A percentile compares a stretch with the other conserved stretches of the same genome.
Conservation (phyloP, 1,140 invertebrate genomes). For the Cheumatopsyche charites region DNA sequence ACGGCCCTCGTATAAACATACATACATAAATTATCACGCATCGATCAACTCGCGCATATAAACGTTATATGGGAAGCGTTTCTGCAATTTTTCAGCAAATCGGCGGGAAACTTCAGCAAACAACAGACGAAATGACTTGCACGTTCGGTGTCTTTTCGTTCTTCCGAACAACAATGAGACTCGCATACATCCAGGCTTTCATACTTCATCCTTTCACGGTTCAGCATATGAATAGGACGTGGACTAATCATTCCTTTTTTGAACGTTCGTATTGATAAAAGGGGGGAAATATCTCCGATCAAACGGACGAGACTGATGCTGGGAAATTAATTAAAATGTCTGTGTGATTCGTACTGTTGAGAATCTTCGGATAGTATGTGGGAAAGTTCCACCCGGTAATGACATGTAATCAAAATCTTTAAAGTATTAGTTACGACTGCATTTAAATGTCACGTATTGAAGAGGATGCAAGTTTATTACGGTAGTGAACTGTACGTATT, state of each 20-base stretch:
- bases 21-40: no score
- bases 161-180: slow-evolving; percentile 11
- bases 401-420: slow-evolving; percentile 11
- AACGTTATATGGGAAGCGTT: no score
- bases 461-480: background rate
- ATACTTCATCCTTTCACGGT: slow-evolving; percentile 19
- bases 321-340: background rate
- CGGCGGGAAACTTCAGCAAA: background rate
- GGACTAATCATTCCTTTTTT: slow-evolving; percentile 23
- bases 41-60: no score
- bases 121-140: slow-evolving; percentile 11
- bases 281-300: slow-evolving; percentile 12
- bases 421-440: slow-evolving; percentile 16
- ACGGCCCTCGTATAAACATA: no score
- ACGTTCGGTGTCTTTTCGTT: slow-evolving; percentile 3
- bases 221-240: background rate
- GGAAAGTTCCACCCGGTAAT: slow-evolving; percentile 12
- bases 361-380: background rate
- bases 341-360: no score
- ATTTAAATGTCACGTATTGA: slow-evolving; percentile 16
- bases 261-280: slow-evolving; percentile 7
- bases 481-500: no score
- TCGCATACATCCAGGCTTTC: slow-evolving; percentile 13
- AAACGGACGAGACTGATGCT: slow-evolving; percentile 1
- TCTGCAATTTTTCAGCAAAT: no score